Evolutionary conservation across 92 coral and sea anemone species (phyloP), one percentile per base, ranked within the genome.

Genomic region (Isaurus tuberculatus): DNA sequence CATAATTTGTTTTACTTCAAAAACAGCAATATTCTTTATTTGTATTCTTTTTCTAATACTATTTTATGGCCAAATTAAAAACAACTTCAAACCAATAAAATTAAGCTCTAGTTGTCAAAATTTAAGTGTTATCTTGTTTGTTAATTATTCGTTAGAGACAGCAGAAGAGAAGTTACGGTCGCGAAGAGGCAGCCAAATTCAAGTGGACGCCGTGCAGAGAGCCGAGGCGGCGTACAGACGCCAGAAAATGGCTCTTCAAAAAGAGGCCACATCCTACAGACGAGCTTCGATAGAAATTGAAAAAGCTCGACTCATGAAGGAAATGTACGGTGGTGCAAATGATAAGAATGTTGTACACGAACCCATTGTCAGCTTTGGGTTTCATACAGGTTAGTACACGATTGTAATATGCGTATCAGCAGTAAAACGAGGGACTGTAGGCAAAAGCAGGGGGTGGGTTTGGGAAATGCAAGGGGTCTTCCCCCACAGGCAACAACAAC

Each of bases 151-250:
- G 4, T 8, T 30, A 23, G 37, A 26, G 13, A 23, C 70, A 58
- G 82, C 33, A 8, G 70, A 33, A 33, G 70, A 77, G 32, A 37
- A 23, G 33, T 0, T 40, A 22, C 82, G 36, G 16, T 5, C 32
- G 34, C 82, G 82, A 40, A 42, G 49, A 57, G 25, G 69, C 82
- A 77, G 82, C 33, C 67, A 57, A 22, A 67, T 77, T 60, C 82
- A 77, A 32, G 82, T 77, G 19, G 82, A 77, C 31, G 82, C 70
- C 5, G 51, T 77, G 0, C 82, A 77, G 49, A 55, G 82, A 58
- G 82, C 82, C 8, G 82, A 77, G 68, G 82, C 82, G 15, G 82
- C 82, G 32, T 77, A 77, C 69, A 58, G 82, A 32, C 43, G 82
- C 20, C 82, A 77, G 7, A 77, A 70, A 36, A 58, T 77, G 82